Conservation (phyloP, 37 sponge, comb jelly and placozoan species). For the Aphrocallistes beatrix region DNA sequence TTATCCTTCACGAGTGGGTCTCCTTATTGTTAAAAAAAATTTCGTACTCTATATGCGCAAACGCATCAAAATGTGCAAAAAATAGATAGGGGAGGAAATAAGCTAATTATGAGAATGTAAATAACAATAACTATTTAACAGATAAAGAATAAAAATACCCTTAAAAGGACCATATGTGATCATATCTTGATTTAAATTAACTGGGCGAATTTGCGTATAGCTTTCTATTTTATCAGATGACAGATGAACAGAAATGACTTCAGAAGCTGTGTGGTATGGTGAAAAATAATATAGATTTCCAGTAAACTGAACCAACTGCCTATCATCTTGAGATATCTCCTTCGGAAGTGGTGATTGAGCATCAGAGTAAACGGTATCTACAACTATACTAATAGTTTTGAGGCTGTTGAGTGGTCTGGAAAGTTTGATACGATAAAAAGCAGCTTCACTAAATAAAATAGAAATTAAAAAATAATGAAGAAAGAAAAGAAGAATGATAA, state of each 20-base stretch:
- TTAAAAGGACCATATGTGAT: constrained; percentile 85
- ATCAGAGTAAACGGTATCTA: constrained; percentile 45
- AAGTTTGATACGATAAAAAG: constrained; percentile 22
- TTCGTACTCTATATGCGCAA: too few species aligned
- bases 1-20: too few species aligned
- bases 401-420: constrained; percentile 35
- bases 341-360: constrained; percentile 49
- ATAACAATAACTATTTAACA: too few species aligned
- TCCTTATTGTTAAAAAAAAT: too few species aligned
- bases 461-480: too few species aligned
- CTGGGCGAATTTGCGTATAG: constrained; percentile 58
- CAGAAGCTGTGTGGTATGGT: constrained; percentile 54
- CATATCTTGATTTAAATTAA: constrained; percentile 31
- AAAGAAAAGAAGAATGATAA: too few species aligned
- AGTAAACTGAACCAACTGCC: constrained; percentile 62
- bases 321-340: constrained; percentile 64
- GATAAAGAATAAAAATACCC: neutral
- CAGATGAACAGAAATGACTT: constrained; percentile 48
- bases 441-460: constrained; percentile 22
- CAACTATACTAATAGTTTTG: constrained; percentile 29
- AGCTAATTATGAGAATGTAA: too few species aligned
- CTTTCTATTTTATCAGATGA: constrained; percentile 54
- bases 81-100: too few species aligned
- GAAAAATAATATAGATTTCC: constrained; percentile 57
- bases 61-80: too few species aligned